Evolutionary conservation across 2,113 vertebrate species (phyloP).

Genomic region (Myotis lucifugus): DNA sequence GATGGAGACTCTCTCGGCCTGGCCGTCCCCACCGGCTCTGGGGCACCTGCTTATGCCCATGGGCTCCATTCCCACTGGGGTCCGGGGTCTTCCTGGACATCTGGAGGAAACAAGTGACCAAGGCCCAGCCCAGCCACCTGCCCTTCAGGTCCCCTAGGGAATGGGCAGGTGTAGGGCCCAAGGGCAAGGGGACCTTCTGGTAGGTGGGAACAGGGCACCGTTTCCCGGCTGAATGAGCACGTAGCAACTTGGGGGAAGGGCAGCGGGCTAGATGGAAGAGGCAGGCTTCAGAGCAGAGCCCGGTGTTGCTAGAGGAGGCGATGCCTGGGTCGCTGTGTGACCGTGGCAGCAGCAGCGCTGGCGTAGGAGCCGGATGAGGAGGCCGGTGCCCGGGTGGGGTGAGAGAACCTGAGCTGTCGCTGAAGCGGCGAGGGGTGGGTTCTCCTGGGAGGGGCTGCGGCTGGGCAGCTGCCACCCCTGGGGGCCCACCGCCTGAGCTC

Average conservation of each 20-base stretch:
- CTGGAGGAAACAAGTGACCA: conserved; percentile 95
- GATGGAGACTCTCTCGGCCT: conserved; percentile 90
- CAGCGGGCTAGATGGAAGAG: conserved; percentile 85
- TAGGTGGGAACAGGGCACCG: conserved; percentile 74
- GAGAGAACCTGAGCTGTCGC: conserved; percentile 84
- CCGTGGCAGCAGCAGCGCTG: conserved; percentile 83
- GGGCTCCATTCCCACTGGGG: conserved; percentile 82
- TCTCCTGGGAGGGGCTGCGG: conserved; percentile 31
- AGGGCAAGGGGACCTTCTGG: conserved; percentile 79
- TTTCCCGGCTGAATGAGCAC: conserved; percentile 77
- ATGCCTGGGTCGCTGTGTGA: conserved; percentile 95
- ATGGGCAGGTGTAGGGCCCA: conserved; percentile 85
- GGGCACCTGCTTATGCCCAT: conserved; percentile 89
- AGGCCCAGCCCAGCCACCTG: conserved; percentile 86
- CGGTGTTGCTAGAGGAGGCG: conserved; percentile 81
- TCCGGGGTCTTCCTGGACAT: conserved; percentile 88
- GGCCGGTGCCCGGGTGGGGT: conserved; percentile 76
- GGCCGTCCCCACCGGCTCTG: conserved; percentile 84
- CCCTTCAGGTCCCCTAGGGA: conserved; percentile 96
- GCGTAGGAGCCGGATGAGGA: conserved; percentile 67
- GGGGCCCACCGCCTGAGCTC: conserved; percentile 87
- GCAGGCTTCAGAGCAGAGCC: conserved; percentile 89
- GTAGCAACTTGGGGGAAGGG: conserved; percentile 84
- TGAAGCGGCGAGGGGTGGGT: conserved; percentile 82
- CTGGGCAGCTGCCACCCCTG: conserved; percentile 48